These are phyloP conservation scores for Alsophila aescularia DNA, from an alignment of 2,888 invertebrate genomes.

Conservation along the genomic window DNA sequence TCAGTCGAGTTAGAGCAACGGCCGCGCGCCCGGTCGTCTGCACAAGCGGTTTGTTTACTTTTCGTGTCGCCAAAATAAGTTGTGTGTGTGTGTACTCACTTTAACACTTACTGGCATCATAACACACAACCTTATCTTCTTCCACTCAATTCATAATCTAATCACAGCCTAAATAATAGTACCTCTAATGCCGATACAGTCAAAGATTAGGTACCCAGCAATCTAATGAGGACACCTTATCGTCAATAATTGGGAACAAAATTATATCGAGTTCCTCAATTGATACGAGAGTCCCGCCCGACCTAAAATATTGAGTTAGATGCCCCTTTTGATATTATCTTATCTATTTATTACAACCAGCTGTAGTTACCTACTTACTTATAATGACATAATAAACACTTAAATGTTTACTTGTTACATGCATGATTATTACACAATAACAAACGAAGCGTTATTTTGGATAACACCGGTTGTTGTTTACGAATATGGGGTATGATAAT, in stretches of 20 bases:
- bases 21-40: constrained; percentile 64
- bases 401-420: constrained; percentile 13
- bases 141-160: constrained; percentile 19
- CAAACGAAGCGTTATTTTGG: constrained; percentile 34
- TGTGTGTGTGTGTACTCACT: constrained; percentile 40
- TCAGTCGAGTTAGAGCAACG: constrained; percentile 66
- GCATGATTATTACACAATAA: constrained; percentile 18
- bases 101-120: constrained; percentile 31
- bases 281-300: constrained; percentile 48
- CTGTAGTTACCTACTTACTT: constrained; percentile 3
- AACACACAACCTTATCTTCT: constrained; percentile 26
- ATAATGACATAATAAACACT: constrained; percentile 21
- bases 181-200: constrained; percentile 8
- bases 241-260: constrained; percentile 52
- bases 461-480: constrained; percentile 43
- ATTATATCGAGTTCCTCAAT: constrained; percentile 61
- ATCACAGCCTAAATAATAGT: too few species aligned
- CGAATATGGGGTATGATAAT: constrained; percentile 45
- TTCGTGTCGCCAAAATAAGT: constrained; percentile 61
- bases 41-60: constrained; percentile 63
- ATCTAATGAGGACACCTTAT: constrained; percentile 53
- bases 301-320: constrained; percentile 25
- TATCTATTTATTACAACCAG: constrained; percentile 32
- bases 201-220: constrained; percentile 32
- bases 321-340: constrained; percentile 45